Evolutionary conservation across 2,888 invertebrate species (phyloP), one percentile per base, ranked within the genome.

Genomic region (Exephanes ischioxanthus): DNA sequence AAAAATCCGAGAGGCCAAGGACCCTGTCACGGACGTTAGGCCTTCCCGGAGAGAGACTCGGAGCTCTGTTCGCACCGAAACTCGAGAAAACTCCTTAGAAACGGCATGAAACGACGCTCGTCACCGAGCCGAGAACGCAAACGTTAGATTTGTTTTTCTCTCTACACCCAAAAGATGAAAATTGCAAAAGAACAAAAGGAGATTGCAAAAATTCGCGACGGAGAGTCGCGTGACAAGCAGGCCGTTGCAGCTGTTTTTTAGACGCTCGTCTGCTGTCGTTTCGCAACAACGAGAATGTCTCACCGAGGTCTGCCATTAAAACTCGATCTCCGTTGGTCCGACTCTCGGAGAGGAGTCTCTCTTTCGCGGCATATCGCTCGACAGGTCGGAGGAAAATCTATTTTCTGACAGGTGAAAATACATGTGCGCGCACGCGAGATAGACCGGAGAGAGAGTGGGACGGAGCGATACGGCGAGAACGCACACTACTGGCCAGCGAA

Each of bases 1-100:
- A 67, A 75, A 82, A 75, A 75, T 81, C 53, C 79, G 61, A 67
- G 78, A 86, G 86, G 85, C 86, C 86, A 88, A 88, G 85, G 84
- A 88, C 86, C 85, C 73, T 87, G 80, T 78, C 81, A 78, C 83
- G 77, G 79, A 82, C 81, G 26, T 72, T 61, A 80, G 73, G 81
- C 48, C 68, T 72, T 53, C 53, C 22, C 58, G 68, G 37, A 51
- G 53, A 63, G 41, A 71, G 5, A 75, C 58, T 58, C 58, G 66
- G 70, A 9, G 16, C 33, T 63, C n/a, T 16, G 30, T 22, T 48
- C 33, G 37, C 26, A 37, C 37, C 66, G 19, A 55, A 55, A 48
- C 48, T 61, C 61, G 16, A 66, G 53, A 63, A 22, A 30, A 26
- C 58, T 41, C 58, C 58, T 16, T 76, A 45, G 55, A 76, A 55